Evolutionary conservation across 2,797 vertebrate species (phyloP), one percentile per base, ranked within the genome.

Genomic region (Remorina albescens): DNA sequence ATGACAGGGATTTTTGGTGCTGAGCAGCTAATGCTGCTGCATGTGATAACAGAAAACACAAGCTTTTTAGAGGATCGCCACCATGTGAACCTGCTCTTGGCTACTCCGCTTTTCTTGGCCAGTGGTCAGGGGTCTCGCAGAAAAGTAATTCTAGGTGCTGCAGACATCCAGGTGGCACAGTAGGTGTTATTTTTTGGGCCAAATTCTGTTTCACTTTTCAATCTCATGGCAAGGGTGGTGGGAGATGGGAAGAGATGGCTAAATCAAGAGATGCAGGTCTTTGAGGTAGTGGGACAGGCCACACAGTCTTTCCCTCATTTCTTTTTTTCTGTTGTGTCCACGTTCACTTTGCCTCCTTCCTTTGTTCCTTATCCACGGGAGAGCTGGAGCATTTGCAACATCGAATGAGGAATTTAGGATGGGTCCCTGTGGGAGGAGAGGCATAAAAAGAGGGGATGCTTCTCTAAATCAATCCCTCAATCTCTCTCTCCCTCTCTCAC

Each of bases 381-480:
- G 79, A 83, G 72, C 25, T 4, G 30, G 49, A 47, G 73, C 68
- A 67, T 80, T 79, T 56, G 72, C 67, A 71, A 67, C 8, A 65
- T 23, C 30, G 53, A 42, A 77, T 53, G 51, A 73, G 62, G 58
- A 75, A 71, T 84, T 70, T 80, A 70, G 68, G 65, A 58, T 55
- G 64, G 62, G 78, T 80, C 72, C 85, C 70, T 59, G 55, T 70
- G 67, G 87, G 80, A 81, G 74, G 71, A 57, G 55, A 61, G 79
- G 73, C 71, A 73, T 30, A 74, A 53, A 82, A 80, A 78, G 54
- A 21, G 58, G 64, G 49, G 41, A 26, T n/a, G 18, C 30, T 53
- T 74, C 71, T 90, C 66, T 50, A 78, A 85, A 85, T 90, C 74
- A 76, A 79, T 88, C 64, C 77, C 50, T 74, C 71, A 0, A 66